Conservation (phyloP, 2,797 vertebrate genomes). For the Euphonia xanthogaster region DNA sequence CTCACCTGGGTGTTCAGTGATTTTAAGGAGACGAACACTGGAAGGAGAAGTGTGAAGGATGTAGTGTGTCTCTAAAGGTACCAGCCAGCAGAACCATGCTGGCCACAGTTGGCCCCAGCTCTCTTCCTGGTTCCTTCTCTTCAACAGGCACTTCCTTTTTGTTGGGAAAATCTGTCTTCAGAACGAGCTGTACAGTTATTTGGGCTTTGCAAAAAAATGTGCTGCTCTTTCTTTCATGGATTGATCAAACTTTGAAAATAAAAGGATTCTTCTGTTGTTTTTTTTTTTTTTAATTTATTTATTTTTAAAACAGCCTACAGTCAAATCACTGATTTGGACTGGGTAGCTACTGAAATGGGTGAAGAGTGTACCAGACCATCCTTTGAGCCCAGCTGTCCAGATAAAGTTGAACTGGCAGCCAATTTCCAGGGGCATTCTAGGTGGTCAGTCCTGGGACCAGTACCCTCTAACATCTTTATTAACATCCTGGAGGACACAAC, state of each 20-base stretch:
- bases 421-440: not conserved
- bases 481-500: not conserved
- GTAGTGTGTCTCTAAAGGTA: not conserved
- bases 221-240: slow-evolving; percentile 57
- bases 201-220: slow-evolving; percentile 47
- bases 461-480: not conserved
- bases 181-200: slow-evolving; percentile 49
- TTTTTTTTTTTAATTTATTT: not conserved
- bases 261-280: slow-evolving; percentile 38
- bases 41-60: not conserved
- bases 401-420: not conserved
- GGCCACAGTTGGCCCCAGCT: not conserved
- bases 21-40: not conserved
- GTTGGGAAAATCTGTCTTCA: not conserved
- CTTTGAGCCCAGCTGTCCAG: not conserved
- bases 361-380: not conserved
- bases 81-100: not conserved
- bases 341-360: not conserved
- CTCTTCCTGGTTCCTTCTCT: not conserved
- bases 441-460: not conserved
- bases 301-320: not conserved
- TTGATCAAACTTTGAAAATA: slow-evolving; percentile 41
- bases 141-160: not conserved
- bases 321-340: not conserved
- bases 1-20: not conserved